phyloP scores from a whole-genome alignment of 2,113 vertebrate species.

The Gorsachius goisagi region DNA sequence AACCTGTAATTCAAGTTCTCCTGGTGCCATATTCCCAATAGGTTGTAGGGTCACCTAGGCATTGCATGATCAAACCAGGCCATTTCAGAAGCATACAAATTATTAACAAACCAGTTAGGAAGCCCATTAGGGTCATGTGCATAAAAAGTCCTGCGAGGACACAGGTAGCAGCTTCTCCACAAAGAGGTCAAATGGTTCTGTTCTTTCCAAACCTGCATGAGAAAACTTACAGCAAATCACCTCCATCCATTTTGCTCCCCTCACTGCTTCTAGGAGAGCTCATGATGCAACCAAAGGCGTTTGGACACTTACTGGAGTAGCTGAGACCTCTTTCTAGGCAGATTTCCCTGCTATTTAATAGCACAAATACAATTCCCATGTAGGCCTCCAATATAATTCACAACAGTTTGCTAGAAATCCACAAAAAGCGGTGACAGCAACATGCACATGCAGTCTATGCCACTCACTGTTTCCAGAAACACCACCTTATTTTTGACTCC shows the following conservation, averaged over 20 bases:
- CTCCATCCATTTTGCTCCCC: neutral
- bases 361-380: neutral
- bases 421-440: neutral
- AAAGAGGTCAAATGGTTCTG: neutral
- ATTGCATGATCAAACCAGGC: neutral
- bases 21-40: neutral
- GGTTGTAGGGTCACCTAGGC: slow-evolving; percentile 53
- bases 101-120: neutral
- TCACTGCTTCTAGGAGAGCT: neutral
- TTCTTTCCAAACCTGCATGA: neutral
- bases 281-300: fast-evolving
- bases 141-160: neutral
- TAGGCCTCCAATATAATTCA: neutral
- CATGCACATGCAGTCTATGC: fast-evolving
- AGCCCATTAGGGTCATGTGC: neutral
- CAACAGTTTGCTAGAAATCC: neutral
- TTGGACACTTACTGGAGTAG: neutral
- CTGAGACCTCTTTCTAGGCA: neutral
- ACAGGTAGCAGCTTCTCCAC: neutral
- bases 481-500: neutral
- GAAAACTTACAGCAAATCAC: neutral
- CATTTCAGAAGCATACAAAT: neutral
- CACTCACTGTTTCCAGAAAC: neutral
- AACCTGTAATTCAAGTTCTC: slow-evolving; percentile 41
- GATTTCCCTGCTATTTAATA: neutral